Evolutionary conservation across 1,140 invertebrate species (phyloP), one percentile per base, ranked within the genome.

Genomic region (Aphelenchoides avenae): DNA sequence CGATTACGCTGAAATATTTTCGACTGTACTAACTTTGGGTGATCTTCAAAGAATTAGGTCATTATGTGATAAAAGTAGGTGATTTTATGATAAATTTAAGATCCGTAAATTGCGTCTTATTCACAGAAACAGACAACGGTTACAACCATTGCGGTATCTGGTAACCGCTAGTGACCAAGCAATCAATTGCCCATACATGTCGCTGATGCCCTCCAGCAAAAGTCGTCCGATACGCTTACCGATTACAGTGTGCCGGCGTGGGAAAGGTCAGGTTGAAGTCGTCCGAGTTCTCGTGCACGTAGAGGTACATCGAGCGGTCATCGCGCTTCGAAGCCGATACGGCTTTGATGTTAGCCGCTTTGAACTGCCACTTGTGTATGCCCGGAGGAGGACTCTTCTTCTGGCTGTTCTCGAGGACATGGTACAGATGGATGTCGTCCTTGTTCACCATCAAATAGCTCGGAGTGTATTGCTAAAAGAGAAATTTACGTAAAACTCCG

Each of bases 191-290:
- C n/a, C n/a, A n/a, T n/a, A n/a, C n/a, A n/a, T n/a, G n/a, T n/a
- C n/a, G n/a, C n/a, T n/a, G n/a, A n/a, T n/a, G n/a, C n/a, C n/a
- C n/a, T n/a, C n/a, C n/a, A n/a, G n/a, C n/a, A n/a, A n/a, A n/a
- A n/a, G n/a, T n/a, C n/a, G n/a, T n/a, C n/a, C n/a, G n/a, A n/a
- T n/a, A 29, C 46, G 66, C 85, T 75, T 88, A 87, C 68, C 85
- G 84, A 76, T 89, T 84, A 56, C 91, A 83, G 78, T 88, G 89
- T 40, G 84, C 66, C 42, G 86, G 84, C 0, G 91, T 95, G 9
- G 94, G 91, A 61, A 99, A 88, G 77, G 88, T 96, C 80, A 98
- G 92, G 84, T 98, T 93, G 80, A 98, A 98, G 81, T 96, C 92
- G 76, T 95, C 91, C 5, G 91, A 95, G 52, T 96, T 96, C 76